These are phyloP conservation scores for Nothobranchius furzeri DNA, from an alignment of 2,113 vertebrate species.

Conservation along the genomic window DNA sequence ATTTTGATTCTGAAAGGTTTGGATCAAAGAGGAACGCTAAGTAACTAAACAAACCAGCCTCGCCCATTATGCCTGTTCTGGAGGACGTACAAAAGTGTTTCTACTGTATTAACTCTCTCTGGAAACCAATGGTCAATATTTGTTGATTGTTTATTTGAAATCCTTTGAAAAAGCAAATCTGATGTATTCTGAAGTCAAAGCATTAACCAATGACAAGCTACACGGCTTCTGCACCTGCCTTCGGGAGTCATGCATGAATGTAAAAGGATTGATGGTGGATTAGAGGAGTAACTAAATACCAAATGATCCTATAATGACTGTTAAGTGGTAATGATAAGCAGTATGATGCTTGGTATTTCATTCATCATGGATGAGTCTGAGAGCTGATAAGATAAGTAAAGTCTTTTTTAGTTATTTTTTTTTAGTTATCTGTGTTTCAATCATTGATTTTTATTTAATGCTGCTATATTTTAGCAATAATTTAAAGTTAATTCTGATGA, in stretches of 20 bases:
- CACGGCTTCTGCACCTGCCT: constrained; percentile 86
- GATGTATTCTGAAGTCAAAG: constrained; percentile 67
- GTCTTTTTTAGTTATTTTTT: constrained; percentile 5
- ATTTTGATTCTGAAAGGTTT: background rate
- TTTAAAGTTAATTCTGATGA: constrained; percentile 26
- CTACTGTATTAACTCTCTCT: constrained; percentile 21
- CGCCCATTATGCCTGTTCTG: constrained; percentile 12
- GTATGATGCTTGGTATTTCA: too few species aligned
- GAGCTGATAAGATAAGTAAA: constrained; percentile 20
- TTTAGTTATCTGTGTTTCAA: constrained; percentile 14
- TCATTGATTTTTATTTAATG: constrained; percentile 1
- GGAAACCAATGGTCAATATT: constrained; percentile 20
- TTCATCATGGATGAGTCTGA: constrained; percentile 9
- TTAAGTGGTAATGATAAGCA: constrained; percentile 7
- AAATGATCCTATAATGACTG: constrained; percentile 12
- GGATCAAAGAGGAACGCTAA: constrained; percentile 8
- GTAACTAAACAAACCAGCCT: constrained; percentile 10
- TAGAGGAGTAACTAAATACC: constrained; percentile 71
- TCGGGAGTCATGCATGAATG: constrained; percentile 92
- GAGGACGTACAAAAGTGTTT: constrained; percentile 17
- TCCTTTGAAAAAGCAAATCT: constrained; percentile 35
- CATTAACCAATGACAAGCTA: constrained; percentile 83
- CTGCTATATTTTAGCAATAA: constrained; percentile 39
- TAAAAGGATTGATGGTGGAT: constrained; percentile 84
- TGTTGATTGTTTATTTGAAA: constrained; percentile 19